A percentile compares a stretch with the other conserved stretches of the same genome.
phyloP scores from a whole-genome alignment of 2,797 vertebrate species.

The Loriculus beryllinus region DNA sequence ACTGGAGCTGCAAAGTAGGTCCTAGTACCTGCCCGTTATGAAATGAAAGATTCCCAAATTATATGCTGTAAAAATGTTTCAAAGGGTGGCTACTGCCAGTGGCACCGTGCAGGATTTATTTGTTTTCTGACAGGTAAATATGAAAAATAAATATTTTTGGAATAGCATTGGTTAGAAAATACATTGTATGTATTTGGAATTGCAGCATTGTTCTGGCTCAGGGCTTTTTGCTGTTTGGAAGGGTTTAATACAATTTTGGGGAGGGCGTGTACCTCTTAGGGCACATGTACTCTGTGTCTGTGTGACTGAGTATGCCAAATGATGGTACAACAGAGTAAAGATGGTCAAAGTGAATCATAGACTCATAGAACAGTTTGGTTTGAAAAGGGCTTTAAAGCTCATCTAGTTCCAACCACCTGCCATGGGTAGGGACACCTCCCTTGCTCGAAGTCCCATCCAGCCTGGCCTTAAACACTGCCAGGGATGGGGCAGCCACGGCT shows the following conservation, averaged over 20 bases:
- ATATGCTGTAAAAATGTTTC: background rate
- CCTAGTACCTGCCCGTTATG: background rate
- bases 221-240: background rate
- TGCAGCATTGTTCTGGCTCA: background rate
- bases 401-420: background rate
- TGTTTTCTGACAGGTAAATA: background rate
- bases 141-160: background rate
- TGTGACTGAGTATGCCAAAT: accelerated
- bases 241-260: background rate
- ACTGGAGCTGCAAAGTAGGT: background rate
- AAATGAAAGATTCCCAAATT: background rate
- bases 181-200: background rate
- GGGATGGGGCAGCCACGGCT: background rate
- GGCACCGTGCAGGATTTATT: background rate
- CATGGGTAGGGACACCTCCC: background rate
- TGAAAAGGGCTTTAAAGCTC: background rate
- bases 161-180: background rate
- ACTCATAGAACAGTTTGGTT: background rate
- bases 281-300: background rate
- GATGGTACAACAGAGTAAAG: background rate
- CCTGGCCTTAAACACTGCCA: background rate
- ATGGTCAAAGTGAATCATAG: background rate
- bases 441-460: background rate
- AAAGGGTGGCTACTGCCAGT: background rate
- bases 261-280: background rate